Evolutionary conservation across 2,797 vertebrate genomes (phyloP).

Genomic region (Mus minutoides): DNA sequence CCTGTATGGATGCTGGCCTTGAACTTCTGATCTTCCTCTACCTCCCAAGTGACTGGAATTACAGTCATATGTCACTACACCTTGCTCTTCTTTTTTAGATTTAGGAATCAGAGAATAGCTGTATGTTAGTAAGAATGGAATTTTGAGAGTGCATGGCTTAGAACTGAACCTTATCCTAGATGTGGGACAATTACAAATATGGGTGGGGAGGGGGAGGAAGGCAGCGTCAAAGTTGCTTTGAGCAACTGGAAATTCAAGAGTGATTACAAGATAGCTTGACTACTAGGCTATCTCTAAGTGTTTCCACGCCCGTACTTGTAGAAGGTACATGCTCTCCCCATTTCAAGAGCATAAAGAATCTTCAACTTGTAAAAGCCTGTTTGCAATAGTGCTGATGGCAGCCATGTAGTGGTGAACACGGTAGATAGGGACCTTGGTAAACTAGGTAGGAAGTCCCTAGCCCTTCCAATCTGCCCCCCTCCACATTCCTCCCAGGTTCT

Average conservation of each 20-base stretch:
- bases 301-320: slow-evolving; percentile 40
- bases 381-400: background rate
- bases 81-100: background rate
- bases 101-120: slow-evolving; percentile 6
- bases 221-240: background rate
- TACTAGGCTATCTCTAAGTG: background rate
- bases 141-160: background rate
- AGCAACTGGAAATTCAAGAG: slow-evolving; percentile 62
- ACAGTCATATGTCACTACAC: background rate
- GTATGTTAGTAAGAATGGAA: background rate
- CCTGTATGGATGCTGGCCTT: background rate
- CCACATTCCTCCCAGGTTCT: background rate
- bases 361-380: slow-evolving; percentile 21
- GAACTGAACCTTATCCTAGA: slow-evolving; percentile 33
- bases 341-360: slow-evolving; percentile 35
- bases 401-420: background rate
- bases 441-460: background rate
- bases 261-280: slow-evolving; percentile 30
- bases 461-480: background rate
- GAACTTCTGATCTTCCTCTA: background rate
- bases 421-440: background rate
- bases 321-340: slow-evolving; percentile 17
- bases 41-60: background rate
- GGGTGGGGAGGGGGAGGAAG: background rate
- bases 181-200: background rate